phyloP scores from a whole-genome alignment of 2,113 vertebrate genomes.

The Varanus salvator region DNA sequence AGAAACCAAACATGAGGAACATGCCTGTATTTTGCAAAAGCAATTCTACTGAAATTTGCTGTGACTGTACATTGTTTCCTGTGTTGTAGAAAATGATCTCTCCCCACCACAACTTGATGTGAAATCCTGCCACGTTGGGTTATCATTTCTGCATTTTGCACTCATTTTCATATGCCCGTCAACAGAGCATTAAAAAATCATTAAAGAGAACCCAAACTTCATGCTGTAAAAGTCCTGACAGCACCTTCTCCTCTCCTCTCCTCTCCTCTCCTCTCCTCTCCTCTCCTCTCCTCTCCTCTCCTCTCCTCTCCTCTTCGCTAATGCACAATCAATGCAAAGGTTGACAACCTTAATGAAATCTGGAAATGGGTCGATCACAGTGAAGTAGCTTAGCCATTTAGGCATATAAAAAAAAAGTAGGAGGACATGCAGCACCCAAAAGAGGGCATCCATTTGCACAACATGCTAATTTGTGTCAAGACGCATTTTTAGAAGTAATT shows the following conservation, averaged over 20 bases:
- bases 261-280: constrained; percentile 39
- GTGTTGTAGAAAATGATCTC: constrained; percentile 47
- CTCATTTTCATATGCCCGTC: constrained; percentile 69
- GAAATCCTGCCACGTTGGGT: constrained; percentile 57
- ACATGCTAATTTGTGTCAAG: too few relatives aligned
- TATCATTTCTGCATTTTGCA: constrained; percentile 64
- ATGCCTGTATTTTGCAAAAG: constrained; percentile 70
- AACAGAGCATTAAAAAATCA: constrained; percentile 72
- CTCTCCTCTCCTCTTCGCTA: constrained; percentile 54
- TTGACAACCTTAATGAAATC: not conserved
- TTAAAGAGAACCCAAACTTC: constrained; percentile 55
- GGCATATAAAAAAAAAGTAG: too few relatives aligned
- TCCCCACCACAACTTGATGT: constrained; percentile 36
- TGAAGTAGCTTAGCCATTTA: not conserved
- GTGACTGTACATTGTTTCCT: constrained; percentile 27
- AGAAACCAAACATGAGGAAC: constrained; percentile 69
- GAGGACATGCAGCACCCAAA: too few relatives aligned
- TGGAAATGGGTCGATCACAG: not conserved
- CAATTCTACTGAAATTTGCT: constrained; percentile 71
- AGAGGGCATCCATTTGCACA: too few relatives aligned
- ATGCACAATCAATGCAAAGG: constrained; percentile 49
- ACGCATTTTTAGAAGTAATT: too few relatives aligned
- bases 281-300: constrained; percentile 38
- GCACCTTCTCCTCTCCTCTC: constrained; percentile 41
- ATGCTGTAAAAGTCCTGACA: constrained; percentile 62